phyloP scores from a whole-genome alignment of 2,888 invertebrate species.

The Acanthosepion lycidas region DNA sequence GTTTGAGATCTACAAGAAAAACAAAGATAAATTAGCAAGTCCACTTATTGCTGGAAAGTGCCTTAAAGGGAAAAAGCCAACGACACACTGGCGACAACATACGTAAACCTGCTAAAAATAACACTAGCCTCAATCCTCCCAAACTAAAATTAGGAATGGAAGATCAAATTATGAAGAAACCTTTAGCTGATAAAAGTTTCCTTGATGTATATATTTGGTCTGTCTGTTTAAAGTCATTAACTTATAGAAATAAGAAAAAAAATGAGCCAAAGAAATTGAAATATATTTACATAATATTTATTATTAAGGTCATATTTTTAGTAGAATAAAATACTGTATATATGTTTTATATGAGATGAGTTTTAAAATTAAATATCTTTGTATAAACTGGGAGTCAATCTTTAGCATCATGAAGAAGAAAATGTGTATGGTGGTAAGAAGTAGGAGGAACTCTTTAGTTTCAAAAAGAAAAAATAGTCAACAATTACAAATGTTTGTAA shows the following conservation, averaged over 20 bases:
- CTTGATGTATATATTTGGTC: not conserved
- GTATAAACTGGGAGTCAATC: too few relatives aligned
- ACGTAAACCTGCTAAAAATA: not conserved
- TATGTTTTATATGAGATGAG: too few relatives aligned
- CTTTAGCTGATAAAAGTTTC: not conserved
- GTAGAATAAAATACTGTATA: too few relatives aligned
- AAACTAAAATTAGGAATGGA: not conserved
- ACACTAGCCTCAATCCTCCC: not conserved
- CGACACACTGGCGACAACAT: not conserved
- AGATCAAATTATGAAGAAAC: not conserved
- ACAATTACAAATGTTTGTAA: too few relatives aligned
- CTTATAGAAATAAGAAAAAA: not conserved
- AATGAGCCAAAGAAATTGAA: not conserved
- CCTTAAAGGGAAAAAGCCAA: not conserved
- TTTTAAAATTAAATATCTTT: too few relatives aligned
- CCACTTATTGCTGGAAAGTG: not conserved
- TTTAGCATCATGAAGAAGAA: too few relatives aligned
- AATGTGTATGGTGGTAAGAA: too few relatives aligned
- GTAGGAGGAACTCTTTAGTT: too few relatives aligned
- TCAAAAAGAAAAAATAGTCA: too few relatives aligned
- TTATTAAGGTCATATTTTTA: too few relatives aligned
- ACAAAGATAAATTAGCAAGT: not conserved
- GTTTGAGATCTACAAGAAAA: not conserved
- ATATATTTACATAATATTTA: too few relatives aligned
- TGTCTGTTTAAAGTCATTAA: not conserved